phyloP scores from a whole-genome alignment of 2,888 invertebrate genomes.

The Argynnis bischoffii region DNA sequence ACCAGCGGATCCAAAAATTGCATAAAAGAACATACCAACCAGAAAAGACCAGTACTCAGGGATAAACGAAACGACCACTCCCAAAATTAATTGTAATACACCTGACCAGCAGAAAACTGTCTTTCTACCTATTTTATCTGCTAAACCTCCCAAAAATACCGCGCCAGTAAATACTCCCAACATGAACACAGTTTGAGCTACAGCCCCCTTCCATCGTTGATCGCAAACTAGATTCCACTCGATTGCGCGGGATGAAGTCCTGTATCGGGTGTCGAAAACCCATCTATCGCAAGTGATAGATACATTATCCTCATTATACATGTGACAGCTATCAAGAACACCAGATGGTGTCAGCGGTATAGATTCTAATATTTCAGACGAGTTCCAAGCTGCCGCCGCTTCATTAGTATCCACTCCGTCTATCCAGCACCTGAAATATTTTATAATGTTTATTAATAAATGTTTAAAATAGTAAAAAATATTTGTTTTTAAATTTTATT shows the following conservation, averaged over 20 bases:
- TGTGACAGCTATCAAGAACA: conserved; percentile 83
- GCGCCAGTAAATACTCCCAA: conserved; percentile 93
- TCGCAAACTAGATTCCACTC: conserved; percentile 93
- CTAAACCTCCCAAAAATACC: conserved; percentile 89
- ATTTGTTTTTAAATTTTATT: neutral
- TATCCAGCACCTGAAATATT: conserved; percentile 80
- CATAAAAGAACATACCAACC: conserved; percentile 86
- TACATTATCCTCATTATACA: conserved; percentile 69
- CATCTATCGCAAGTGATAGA: conserved; percentile 75
- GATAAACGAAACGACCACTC: conserved; percentile 89
- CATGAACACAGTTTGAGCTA: conserved; percentile 91
- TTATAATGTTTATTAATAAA: neutral
- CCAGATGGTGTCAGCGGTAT: conserved; percentile 82
- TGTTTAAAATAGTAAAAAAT: neutral
- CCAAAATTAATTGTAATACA: conserved; percentile 86
- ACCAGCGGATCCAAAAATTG: conserved; percentile 92
- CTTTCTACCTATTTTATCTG: conserved; percentile 92
- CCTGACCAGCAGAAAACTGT: conserved; percentile 91
- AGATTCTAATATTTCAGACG: conserved; percentile 75
- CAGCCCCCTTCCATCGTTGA: conserved; percentile 89
- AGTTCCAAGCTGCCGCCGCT: conserved; percentile 80
- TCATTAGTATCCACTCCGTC: conserved; percentile 83
- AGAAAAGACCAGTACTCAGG: conserved; percentile 90
- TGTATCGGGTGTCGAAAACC: conserved; percentile 89
- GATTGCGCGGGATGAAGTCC: conserved; percentile 87